Percentiles rank a stretch among this genome's conserved stretches.
These are phyloP conservation scores for Drosophila helvetica DNA, from an alignment of 2,888 invertebrate species.

Conservation along the genomic window DNA sequence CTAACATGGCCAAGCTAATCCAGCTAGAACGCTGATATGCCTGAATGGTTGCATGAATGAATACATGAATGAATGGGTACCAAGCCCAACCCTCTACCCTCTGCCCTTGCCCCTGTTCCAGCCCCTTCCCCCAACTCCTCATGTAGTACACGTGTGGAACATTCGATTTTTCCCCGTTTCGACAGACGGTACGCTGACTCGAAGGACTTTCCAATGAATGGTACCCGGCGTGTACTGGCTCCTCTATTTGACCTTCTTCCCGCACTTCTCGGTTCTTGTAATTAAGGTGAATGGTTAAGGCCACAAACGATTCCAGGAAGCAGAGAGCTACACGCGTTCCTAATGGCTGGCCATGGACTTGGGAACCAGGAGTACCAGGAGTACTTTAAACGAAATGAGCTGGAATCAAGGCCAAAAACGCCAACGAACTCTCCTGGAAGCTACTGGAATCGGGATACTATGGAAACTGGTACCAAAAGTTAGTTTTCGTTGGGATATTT, in stretches of 20 bases:
- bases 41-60: conserved; percentile 41
- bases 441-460: no score
- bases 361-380: not conserved
- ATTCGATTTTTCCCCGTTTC: conserved; percentile 41
- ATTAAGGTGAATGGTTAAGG: conserved; percentile 56
- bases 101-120: no score
- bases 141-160: conserved; percentile 11
- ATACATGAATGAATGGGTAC: conserved; percentile 33
- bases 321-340: not conserved
- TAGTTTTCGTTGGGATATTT: no score
- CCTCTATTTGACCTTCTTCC: conserved; percentile 1
- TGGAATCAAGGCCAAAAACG: no score
- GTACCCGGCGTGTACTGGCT: not conserved
- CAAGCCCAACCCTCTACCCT: not conserved
- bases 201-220: conserved; percentile 20
- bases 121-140: not conserved
- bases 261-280: conserved; percentile 21
- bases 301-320: conserved; percentile 12
- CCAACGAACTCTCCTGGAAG: no score
- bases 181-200: conserved; percentile 37
- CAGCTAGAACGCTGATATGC: conserved; percentile 36
- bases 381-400: no score
- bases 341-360: not conserved
- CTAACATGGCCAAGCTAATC: conserved; percentile 35
- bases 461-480: no score